phyloP scores from a whole-genome alignment of 2,797 vertebrate genomes.

The Pseudochaenichthys georgianus region DNA sequence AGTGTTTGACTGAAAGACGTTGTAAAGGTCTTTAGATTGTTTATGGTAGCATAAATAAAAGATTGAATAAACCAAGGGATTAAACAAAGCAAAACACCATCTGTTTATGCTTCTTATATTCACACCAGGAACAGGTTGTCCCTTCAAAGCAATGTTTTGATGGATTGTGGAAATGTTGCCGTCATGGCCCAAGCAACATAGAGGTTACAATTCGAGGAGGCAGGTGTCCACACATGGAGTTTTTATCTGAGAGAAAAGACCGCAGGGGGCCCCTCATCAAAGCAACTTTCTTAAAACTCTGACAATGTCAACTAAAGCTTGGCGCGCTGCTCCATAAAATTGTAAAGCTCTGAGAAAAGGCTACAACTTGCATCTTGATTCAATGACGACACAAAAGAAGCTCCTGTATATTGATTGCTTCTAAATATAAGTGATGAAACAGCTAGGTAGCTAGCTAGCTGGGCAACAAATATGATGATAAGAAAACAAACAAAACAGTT shows the following conservation, averaged over 20 bases:
- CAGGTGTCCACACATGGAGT: too few relatives aligned
- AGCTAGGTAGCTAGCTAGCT: not conserved
- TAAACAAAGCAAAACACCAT: not conserved
- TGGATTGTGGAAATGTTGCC: slow-evolving; percentile 20
- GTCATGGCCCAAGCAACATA: not conserved
- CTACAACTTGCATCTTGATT: not conserved
- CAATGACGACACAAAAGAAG: not conserved
- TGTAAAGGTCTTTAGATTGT: not conserved
- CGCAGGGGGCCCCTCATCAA: too few relatives aligned
- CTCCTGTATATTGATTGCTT: not conserved
- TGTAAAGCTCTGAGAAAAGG: too few relatives aligned
- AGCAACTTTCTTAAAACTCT: too few relatives aligned
- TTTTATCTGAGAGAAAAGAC: too few relatives aligned
- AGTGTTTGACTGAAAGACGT: not conserved
- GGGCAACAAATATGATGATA: not conserved
- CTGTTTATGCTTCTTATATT: slow-evolving; percentile 14
- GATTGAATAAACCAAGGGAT: slow-evolving; percentile 1
- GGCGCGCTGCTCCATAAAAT: too few relatives aligned
- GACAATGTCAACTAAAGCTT: too few relatives aligned
- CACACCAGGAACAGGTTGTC: slow-evolving; percentile 21
- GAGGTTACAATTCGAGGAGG: not conserved
- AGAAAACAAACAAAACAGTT: not conserved
- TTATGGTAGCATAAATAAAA: not conserved
- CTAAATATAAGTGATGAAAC: not conserved
- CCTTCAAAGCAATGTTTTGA: slow-evolving; percentile 6